These are phyloP conservation scores for Spicauda simplicius DNA, from an alignment of 2,888 invertebrate genomes.

Conservation along the genomic window DNA sequence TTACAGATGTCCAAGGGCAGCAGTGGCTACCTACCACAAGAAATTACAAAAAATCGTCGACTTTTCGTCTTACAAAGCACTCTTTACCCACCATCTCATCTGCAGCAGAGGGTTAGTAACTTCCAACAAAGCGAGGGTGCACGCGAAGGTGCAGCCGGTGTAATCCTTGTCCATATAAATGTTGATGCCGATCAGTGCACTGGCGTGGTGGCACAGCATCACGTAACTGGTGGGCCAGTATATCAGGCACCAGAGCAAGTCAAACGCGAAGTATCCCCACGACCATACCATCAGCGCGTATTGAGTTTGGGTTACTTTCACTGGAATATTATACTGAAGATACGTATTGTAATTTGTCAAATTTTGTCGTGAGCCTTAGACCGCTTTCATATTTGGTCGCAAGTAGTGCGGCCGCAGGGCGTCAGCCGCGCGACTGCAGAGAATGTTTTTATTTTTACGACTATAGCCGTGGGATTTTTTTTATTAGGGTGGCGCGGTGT, in stretches of 20 bases:
- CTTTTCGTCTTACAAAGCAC: no score
- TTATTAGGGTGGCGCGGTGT: no score
- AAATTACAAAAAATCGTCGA: no score
- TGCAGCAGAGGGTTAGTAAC: constrained; percentile 87
- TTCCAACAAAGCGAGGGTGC: constrained; percentile 84
- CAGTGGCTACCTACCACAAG: no score
- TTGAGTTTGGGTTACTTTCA: constrained; percentile 58
- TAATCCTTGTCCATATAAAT: constrained; percentile 77
- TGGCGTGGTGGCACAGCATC: constrained; percentile 83
- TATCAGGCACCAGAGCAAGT: constrained; percentile 84
- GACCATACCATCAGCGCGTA: constrained; percentile 82
- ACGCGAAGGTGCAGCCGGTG: constrained; percentile 81
- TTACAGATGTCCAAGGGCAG: no score
- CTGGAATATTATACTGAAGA: constrained; percentile 47
- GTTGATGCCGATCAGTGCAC: constrained; percentile 78
- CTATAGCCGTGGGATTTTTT: no score
- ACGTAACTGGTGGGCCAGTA: constrained; percentile 78
- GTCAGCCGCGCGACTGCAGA: no score
- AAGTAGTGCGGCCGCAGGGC: no score
- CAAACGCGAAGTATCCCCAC: constrained; percentile 87
- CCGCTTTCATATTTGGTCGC: no score
- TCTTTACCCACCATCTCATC: constrained; percentile 79
- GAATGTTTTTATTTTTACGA: no score
- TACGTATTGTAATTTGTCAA: no score
- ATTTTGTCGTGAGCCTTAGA: no score